These are phyloP conservation scores for Cyrtodaria siliqua DNA, from an alignment of 2,888 invertebrate genomes.

Conservation along the genomic window DNA sequence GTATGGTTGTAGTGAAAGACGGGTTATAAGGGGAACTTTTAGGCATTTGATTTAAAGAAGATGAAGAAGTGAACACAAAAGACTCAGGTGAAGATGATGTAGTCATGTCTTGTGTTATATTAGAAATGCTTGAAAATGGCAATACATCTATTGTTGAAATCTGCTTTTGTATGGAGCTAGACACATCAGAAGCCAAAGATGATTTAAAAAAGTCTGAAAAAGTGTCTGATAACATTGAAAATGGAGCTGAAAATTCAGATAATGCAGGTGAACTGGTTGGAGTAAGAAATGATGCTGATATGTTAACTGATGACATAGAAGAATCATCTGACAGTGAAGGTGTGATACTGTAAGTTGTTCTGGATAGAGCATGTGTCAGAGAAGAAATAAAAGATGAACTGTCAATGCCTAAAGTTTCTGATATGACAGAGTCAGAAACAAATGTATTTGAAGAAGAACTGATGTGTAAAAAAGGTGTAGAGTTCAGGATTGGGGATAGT, in stretches of 20 bases:
- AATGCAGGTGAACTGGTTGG: too few relatives aligned
- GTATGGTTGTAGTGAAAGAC: not conserved
- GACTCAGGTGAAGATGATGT: too few relatives aligned
- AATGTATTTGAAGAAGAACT: not conserved
- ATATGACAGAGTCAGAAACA: not conserved
- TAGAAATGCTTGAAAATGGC: not conserved
- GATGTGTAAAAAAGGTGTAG: too few relatives aligned
- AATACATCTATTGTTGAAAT: not conserved
- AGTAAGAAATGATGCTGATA: too few relatives aligned
- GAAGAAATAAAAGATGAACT: constrained; percentile 6
- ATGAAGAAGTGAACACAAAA: too few relatives aligned
- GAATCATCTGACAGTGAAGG: not conserved
- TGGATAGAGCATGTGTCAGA: not conserved
- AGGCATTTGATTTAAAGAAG: not conserved
- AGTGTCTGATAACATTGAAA: not conserved
- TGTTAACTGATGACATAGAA: too few relatives aligned
- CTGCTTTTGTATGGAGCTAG: too few relatives aligned
- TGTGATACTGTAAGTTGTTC: not conserved
- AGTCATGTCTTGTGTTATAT: too few relatives aligned
- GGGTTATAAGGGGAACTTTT: not conserved
- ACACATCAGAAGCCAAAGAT: too few relatives aligned
- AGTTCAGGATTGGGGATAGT: too few relatives aligned
- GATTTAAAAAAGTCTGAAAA: not conserved
- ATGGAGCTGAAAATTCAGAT: too few relatives aligned
- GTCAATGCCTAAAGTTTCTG: not conserved